These are phyloP conservation scores for Andrena cerasifolii DNA, from an alignment of 1,140 invertebrate genomes.

Conservation along the genomic window DNA sequence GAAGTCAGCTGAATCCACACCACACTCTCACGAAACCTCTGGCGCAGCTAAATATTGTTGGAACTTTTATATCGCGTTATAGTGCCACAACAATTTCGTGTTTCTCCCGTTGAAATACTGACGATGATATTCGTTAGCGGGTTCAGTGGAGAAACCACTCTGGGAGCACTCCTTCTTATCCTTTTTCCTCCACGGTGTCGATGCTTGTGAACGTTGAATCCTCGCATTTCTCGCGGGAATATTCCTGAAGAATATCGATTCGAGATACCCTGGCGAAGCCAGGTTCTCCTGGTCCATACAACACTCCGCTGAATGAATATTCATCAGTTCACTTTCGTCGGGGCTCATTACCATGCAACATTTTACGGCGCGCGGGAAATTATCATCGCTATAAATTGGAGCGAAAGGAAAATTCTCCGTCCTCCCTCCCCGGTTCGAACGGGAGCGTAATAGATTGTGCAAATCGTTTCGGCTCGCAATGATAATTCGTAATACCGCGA, in stretches of 20 bases:
- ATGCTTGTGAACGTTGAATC: constrained; percentile 8
- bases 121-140: not conserved
- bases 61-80: constrained; percentile 6
- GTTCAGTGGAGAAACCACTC: not conserved
- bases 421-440: not conserved
- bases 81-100: not conserved
- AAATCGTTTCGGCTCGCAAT: not conserved
- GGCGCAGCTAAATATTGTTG: not conserved
- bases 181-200: not conserved
- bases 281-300: not conserved
- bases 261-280: not conserved
- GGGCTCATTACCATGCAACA: not conserved
- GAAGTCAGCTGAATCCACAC: not conserved
- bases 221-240: not conserved
- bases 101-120: not conserved
- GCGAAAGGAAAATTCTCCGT: not conserved
- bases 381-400: constrained; percentile 10
- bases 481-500: not conserved
- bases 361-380: not conserved
- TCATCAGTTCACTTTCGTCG: constrained; percentile 19
- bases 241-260: constrained; percentile 12
- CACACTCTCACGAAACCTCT: not conserved
- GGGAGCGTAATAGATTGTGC: no score
- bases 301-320: constrained; percentile 10
- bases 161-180: not conserved